Base-by-base conservation (phyloP, 1,140 invertebrate genomes). In the Mactra quadrangularis region DNA sequence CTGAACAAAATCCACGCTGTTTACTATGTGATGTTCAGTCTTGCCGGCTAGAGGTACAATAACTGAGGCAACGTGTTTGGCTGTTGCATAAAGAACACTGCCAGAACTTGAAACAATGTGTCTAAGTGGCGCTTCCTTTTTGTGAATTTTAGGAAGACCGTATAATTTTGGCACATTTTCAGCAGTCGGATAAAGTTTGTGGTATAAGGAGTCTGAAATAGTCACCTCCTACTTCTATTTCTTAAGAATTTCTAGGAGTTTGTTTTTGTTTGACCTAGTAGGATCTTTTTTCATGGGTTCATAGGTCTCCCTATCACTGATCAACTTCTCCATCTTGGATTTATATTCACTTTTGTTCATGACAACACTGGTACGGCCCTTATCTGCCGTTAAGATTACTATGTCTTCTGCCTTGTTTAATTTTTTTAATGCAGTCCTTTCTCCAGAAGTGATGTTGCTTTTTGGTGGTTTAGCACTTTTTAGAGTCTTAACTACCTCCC, bases 1-100 rank as follows among this genome's bases (percentile, higher is more conserved):
- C 29, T 66, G 64, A 0, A 68, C 76, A 17, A 68, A 79, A 33
- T 79, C n/a, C n/a, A n/a, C n/a, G n/a, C n/a, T n/a, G n/a, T n/a
- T n/a, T n/a, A n/a, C n/a, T 19, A 50, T 17, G 9, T 38, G 64
- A n/a, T 62, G 38, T 19, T 62, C 31, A 25, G 22, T 0, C n/a
- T n/a, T n/a, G n/a, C 62, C 62, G 17, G 38, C 35, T 45, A 66
- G 0, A 27, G 62, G 62, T 3, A 38, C 41, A 52, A 50, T 71
- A 13, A 52, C 41, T 13, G 68, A 11, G n/a, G 68, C 47, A 7
- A 71, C 13, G 47, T 71, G 52, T 52, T 50, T 71, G 50, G 68
- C 68, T 0, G 31, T n/a, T 25, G 41, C 25, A 33, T 71, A 71
- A 6, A 71, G 0, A 15, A 50, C 68, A 33, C 47, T 71, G 13